These are phyloP conservation scores for Perithous albicinctus DNA, from an alignment of 2,888 invertebrate genomes.

Conservation along the genomic window DNA sequence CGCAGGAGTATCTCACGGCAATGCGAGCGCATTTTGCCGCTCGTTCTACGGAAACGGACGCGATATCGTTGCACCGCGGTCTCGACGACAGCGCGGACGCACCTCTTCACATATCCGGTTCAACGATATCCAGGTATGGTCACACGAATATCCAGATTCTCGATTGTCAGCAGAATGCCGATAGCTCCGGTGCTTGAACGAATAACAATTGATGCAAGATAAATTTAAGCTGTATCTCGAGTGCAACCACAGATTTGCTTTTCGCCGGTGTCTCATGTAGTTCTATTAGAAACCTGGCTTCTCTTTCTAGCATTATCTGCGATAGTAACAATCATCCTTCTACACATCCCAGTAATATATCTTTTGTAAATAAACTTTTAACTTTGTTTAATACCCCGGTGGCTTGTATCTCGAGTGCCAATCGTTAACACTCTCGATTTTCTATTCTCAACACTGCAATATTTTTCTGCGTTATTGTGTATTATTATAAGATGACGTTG, in stretches of 20 bases:
- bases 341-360: slow-evolving; percentile 16
- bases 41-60: slow-evolving; percentile 86
- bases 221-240: slow-evolving; percentile 11
- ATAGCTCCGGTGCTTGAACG: slow-evolving; percentile 51
- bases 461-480: slow-evolving; percentile 10
- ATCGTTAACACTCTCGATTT: not conserved
- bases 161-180: slow-evolving; percentile 45
- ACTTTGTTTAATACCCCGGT: slow-evolving; percentile 5
- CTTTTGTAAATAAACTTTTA: slow-evolving; percentile 24
- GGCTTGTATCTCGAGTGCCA: not conserved
- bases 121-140: slow-evolving; percentile 86
- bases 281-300: slow-evolving; percentile 11
- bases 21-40: slow-evolving; percentile 85
- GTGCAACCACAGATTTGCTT: slow-evolving; percentile 37
- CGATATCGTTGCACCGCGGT: slow-evolving; percentile 92
- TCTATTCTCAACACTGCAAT: not conserved
- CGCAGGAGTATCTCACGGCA: slow-evolving; percentile 90
- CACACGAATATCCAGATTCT: slow-evolving; percentile 49
- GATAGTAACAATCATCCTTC: slow-evolving; percentile 5
- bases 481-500: slow-evolving; percentile 9
- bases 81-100: slow-evolving; percentile 88
- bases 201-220: slow-evolving; percentile 44
- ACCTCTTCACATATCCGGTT: slow-evolving; percentile 83
- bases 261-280: not conserved
- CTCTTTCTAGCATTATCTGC: slow-evolving; percentile 23